These are phyloP conservation scores for Drosophila nigrodunni DNA, from an alignment of 1,140 invertebrate species.

Conservation along the genomic window DNA sequence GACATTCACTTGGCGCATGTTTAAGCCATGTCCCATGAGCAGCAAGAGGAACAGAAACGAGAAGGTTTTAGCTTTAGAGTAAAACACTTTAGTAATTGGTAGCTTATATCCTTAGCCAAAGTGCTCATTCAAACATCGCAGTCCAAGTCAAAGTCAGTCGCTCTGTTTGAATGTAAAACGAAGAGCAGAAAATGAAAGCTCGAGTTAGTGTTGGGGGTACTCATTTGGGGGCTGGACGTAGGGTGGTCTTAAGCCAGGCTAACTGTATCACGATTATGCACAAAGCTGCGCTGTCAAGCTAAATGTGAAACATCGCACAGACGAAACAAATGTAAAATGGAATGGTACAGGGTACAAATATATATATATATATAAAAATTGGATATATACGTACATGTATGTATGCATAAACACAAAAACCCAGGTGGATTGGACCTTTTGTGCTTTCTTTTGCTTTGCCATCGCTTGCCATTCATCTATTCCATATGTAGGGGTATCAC, in stretches of 20 bases:
- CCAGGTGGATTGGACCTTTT: slow-evolving; percentile 16
- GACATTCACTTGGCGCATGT: slow-evolving; percentile 33
- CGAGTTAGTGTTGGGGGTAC: background rate
- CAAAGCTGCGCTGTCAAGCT: slow-evolving; percentile 73
- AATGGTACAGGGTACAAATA: background rate
- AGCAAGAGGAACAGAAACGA: slow-evolving; percentile 2
- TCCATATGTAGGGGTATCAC: slow-evolving; percentile 14
- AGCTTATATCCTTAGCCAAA: slow-evolving; percentile 70
- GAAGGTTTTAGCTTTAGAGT: slow-evolving; percentile 37
- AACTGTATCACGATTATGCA: slow-evolving; percentile 80
- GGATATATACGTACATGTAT: background rate
- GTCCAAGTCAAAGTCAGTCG: slow-evolving; percentile 22
- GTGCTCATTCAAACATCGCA: slow-evolving; percentile 42
- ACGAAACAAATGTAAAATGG: slow-evolving; percentile 74
- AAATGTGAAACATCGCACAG: slow-evolving; percentile 76
- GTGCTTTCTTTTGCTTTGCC: background rate
- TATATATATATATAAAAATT: slow-evolving; percentile 22
- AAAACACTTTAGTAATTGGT: slow-evolving; percentile 81
- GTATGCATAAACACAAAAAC: background rate
- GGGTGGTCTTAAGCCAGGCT: slow-evolving; percentile 44
- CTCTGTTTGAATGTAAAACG: slow-evolving; percentile 2
- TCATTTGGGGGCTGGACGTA: slow-evolving; percentile 5
- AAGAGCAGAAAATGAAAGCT: background rate
- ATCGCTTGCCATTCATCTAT: slow-evolving; percentile 18
- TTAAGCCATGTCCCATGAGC: background rate